A percentile compares a stretch with the other conserved stretches of the same genome.
Conservation (phyloP, 2,888 invertebrate species). For the Hartigia nigra region DNA sequence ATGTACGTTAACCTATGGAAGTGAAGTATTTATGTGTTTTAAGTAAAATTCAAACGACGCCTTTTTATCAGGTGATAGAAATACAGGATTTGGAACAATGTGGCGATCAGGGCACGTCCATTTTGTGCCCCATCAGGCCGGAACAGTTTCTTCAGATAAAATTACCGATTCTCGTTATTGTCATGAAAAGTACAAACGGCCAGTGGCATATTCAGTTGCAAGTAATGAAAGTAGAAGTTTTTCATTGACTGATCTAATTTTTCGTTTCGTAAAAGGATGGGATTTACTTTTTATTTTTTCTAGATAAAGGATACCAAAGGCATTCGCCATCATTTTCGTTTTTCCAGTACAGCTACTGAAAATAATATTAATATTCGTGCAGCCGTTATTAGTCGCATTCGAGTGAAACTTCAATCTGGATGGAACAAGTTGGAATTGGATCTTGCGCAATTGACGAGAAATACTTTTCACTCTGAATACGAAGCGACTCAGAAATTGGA, state of each 20-base stretch:
- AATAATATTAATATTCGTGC: slow-evolving; percentile 86
- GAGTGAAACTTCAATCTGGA: slow-evolving; percentile 91
- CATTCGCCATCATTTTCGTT: slow-evolving; percentile 41
- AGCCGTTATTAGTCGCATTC: slow-evolving; percentile 96
- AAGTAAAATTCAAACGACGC: slow-evolving; percentile 85
- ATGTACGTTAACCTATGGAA: slow-evolving; percentile 54
- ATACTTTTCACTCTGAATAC: slow-evolving; percentile 93
- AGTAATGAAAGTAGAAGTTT: slow-evolving; percentile 68
- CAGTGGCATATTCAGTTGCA: slow-evolving; percentile 97
- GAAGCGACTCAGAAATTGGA: slow-evolving; percentile 88
- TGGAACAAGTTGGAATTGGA: slow-evolving; percentile 97
- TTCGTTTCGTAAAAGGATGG: neutral
- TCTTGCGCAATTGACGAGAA: slow-evolving; percentile 87
- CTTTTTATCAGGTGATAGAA: slow-evolving; percentile 81
- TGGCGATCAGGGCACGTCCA: slow-evolving; percentile 92
- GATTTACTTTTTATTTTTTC: neutral
- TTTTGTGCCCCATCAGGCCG: slow-evolving; percentile 92
- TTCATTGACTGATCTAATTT: slow-evolving; percentile 10
- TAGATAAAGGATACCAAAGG: slow-evolving; percentile 47
- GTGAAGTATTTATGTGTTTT: slow-evolving; percentile 93
- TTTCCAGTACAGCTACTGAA: slow-evolving; percentile 88
- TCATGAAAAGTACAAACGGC: slow-evolving; percentile 94
- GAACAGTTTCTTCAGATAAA: slow-evolving; percentile 92
- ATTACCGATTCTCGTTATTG: slow-evolving; percentile 92
- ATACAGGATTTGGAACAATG: slow-evolving; percentile 90